Percentiles rank a stretch among this genome's conserved stretches.
These are phyloP conservation scores for Crotophaga sulcirostris DNA, from an alignment of 2,113 vertebrate genomes.

Conservation along the genomic window DNA sequence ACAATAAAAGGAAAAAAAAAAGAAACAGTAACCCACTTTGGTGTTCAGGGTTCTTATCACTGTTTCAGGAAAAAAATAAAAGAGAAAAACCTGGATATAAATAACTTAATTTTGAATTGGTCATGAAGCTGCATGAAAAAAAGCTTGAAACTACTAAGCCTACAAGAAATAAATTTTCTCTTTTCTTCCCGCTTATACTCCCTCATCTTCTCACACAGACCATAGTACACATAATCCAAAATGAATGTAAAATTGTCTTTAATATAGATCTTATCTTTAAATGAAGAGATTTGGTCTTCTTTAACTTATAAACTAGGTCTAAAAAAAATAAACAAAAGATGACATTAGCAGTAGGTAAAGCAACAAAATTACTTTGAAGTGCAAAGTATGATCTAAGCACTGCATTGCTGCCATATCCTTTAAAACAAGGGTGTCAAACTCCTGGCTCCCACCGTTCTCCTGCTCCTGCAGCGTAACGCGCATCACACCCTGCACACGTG, in stretches of 20 bases:
- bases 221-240: neutral
- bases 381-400: neutral
- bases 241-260: neutral
- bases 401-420: neutral
- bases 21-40: too few species aligned
- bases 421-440: neutral
- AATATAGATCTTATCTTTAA: neutral
- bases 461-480: too few species aligned
- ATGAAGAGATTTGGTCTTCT: neutral
- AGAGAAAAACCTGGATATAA: neutral
- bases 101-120: neutral
- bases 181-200: neutral
- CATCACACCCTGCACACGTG: too few species aligned
- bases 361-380: neutral
- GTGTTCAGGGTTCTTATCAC: too few species aligned
- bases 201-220: neutral
- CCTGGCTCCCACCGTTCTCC: too few species aligned
- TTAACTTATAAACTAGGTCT: neutral
- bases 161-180: neutral
- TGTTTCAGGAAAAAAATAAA: neutral
- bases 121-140: neutral
- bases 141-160: neutral
- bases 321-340: neutral
- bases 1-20: too few species aligned
- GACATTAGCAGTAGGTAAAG: neutral